Base-by-base conservation (phyloP, 2,113 vertebrate species). In the Alligator sinensis region DNA sequence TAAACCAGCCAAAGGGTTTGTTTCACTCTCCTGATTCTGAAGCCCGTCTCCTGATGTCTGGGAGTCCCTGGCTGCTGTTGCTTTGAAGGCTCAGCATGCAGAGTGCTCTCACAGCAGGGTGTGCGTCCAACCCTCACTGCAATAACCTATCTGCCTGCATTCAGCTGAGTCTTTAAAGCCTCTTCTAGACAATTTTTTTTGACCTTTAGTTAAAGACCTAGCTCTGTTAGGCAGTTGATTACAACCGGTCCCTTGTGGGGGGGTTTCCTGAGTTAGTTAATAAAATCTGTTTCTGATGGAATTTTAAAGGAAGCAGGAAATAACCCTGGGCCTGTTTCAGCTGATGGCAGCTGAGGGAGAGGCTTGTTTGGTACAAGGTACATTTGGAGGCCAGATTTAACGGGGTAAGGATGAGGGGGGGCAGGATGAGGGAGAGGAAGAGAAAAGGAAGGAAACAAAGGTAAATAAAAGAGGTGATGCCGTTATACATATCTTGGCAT, bases 1-100 rank as follows among this genome's bases (percentile, higher is more conserved):
- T 24, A n/a, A 58, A 9, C 10, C 24, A 13, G 55, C 19, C 5
- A 0, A 11, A 3, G 63, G 0, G 3, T 25, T 21, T 34, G 74
- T 22, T 22, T 16, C 57, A 5, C n/a, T 63, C 28, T 72, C 34
- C 47, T 0, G 10, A 57, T 28, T 11, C 60, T 47, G 16, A 63
- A 85, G 54, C 77, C 19, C 57, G 63, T 38, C 5, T 57, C 27
- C 24, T 17, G 74, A 19, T 11, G 60, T 79, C 55, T 75, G 87
- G 72, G 78, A n/a, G 17, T 0, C 0, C 58, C 16, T 59, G 59
- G 19, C 47, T 47, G 47, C 47, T 47, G 47, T 47, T 47, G 5
- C 18, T 34, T 34, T 70, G 70, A 22, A 7, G 22, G 70, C 19
- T 74, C 15, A 38, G 34, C 70, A 24, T 11, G 21, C 30, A 38